phyloP scores from a whole-genome alignment of 1,140 invertebrate genomes.

The Choristoneura fumiferana region DNA sequence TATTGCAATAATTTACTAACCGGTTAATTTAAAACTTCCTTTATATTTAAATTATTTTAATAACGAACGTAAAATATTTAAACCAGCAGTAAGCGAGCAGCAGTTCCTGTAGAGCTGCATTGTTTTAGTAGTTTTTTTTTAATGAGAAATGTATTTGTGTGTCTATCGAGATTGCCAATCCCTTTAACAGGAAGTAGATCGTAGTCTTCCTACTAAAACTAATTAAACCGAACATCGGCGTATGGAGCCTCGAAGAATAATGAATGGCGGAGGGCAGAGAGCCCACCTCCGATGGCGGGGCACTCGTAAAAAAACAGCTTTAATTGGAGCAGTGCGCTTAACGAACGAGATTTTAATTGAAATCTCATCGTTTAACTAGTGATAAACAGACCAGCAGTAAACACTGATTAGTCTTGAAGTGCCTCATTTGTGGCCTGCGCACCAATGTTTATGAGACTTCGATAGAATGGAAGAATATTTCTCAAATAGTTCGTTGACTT shows the following conservation, averaged over 20 bases:
- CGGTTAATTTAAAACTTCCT: no score
- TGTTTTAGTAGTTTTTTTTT: no score
- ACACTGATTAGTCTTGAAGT: neutral
- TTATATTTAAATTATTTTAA: no score
- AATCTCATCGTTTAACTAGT: conserved; percentile 25
- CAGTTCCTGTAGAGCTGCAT: no score
- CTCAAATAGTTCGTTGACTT: no score
- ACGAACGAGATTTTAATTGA: conserved; percentile 52
- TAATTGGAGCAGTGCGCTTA: conserved; percentile 57
- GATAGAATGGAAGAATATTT: no score
- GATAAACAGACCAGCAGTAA: conserved; percentile 16
- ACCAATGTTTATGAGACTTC: no score
- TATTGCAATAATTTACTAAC: no score
- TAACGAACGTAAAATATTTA: no score
- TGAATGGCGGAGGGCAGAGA: conserved; percentile 46
- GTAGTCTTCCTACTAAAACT: conserved; percentile 59
- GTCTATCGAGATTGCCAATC: conserved; percentile 9
- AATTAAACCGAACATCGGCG: conserved; percentile 66
- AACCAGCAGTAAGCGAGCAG: no score
- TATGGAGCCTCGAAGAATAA: conserved; percentile 56
- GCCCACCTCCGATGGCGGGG: conserved; percentile 35
- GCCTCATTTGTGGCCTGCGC: neutral
- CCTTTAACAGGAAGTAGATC: conserved; percentile 30
- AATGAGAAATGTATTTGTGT: conserved; percentile 18
- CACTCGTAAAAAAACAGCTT: conserved; percentile 51